A percentile compares a stretch with the other conserved stretches of the same genome.
Conservation (phyloP, 2,888 invertebrate genomes). For the Dione juno region DNA sequence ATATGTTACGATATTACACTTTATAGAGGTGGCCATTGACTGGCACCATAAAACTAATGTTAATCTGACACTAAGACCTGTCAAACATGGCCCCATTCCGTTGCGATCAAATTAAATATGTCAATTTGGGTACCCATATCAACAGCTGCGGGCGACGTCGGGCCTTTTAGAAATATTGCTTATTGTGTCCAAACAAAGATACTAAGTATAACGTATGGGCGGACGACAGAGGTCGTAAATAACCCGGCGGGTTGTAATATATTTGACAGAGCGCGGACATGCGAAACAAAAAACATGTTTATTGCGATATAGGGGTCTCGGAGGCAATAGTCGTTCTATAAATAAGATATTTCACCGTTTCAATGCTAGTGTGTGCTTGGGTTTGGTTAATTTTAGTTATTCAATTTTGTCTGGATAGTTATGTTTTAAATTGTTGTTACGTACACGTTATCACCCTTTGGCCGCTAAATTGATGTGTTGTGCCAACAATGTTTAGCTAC, state of each 20-base stretch:
- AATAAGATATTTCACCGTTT: slow-evolving; percentile 67
- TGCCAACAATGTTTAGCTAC: slow-evolving; percentile 44
- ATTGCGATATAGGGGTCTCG: slow-evolving; percentile 71
- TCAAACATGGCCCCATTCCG: slow-evolving; percentile 75
- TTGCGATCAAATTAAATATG: slow-evolving; percentile 84
- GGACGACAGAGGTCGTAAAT: slow-evolving; percentile 82
- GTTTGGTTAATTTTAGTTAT: slow-evolving; percentile 48
- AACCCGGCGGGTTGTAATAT: slow-evolving; percentile 82
- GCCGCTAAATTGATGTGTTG: slow-evolving; percentile 47
- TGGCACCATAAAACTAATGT: slow-evolving; percentile 75
- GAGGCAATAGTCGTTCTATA: slow-evolving; percentile 65
- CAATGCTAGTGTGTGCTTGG: slow-evolving; percentile 74
- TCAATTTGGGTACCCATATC: slow-evolving; percentile 84
- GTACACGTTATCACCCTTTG: slow-evolving; percentile 51
- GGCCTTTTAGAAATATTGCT: slow-evolving; percentile 83
- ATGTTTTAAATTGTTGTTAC: slow-evolving; percentile 46
- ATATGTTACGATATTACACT: slow-evolving; percentile 51
- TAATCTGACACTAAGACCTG: slow-evolving; percentile 83
- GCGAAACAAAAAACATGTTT: slow-evolving; percentile 84
- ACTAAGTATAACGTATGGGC: slow-evolving; percentile 84
- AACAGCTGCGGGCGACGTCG: slow-evolving; percentile 82
- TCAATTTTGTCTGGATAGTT: slow-evolving; percentile 23
- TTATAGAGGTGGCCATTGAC: slow-evolving; percentile 66
- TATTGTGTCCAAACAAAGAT: slow-evolving; percentile 84
- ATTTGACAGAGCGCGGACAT: slow-evolving; percentile 84